Evolutionary conservation across 92 coral and sea anemone genomes (phyloP).

Genomic region (Meandrina meandrites): DNA sequence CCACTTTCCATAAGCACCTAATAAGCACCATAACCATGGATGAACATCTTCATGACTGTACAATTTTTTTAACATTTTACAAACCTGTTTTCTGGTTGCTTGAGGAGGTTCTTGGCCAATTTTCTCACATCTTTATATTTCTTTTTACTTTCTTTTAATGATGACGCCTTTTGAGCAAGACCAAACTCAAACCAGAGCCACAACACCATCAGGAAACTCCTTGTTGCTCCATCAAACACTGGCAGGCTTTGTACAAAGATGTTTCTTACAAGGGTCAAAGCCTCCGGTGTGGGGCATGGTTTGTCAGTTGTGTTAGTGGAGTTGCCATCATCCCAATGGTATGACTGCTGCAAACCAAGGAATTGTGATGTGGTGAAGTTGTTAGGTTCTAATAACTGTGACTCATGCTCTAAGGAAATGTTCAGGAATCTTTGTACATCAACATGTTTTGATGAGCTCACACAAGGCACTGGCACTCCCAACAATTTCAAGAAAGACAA

Average conservation of each 20-base stretch:
- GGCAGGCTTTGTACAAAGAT: conserved; percentile 80
- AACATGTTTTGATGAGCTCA: conserved; percentile 38
- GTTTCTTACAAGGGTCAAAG: conserved; percentile 59
- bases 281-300: conserved; percentile 51
- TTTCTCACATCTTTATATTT: conserved; percentile 77
- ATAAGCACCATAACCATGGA: not conserved
- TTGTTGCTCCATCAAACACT: conserved; percentile 62
- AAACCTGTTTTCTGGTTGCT: conserved; percentile 82
- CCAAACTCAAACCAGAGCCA: conserved; percentile 87
- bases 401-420: conserved; percentile 49
- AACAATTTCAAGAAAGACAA: conserved; percentile 71
- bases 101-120: conserved; percentile 84
- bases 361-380: conserved; percentile 25
- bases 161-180: conserved; percentile 44
- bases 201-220: conserved; percentile 57
- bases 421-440: conserved; percentile 49
- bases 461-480: conserved; percentile 67
- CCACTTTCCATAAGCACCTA: not conserved
- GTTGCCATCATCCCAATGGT: conserved; percentile 35
- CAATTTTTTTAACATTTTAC: not conserved
- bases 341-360: conserved; percentile 57
- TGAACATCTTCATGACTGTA: not conserved
- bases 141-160: conserved; percentile 61
- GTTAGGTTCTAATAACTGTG: conserved; percentile 38
- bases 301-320: conserved; percentile 3